Evolutionary conservation across 2,888 invertebrate genomes (phyloP).

Genomic region (Criorhina ranunculi): DNA sequence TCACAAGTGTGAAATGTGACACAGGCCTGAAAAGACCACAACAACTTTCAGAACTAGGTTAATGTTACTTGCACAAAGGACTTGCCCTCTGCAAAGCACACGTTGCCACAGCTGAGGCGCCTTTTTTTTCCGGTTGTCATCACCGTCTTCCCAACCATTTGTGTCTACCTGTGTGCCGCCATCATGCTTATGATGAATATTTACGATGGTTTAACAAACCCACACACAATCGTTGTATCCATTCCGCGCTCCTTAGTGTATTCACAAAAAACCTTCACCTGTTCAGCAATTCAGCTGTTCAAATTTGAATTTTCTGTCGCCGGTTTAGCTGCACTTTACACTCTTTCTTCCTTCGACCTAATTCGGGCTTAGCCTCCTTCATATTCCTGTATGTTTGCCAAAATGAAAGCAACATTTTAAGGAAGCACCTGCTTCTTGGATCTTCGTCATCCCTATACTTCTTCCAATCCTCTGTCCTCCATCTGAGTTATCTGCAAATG

Average conservation of each 20-base stretch:
- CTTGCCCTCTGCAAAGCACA: constrained; percentile 23
- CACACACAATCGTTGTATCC: constrained; percentile 28
- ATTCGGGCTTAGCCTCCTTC: constrained; percentile 29
- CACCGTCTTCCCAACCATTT: constrained; percentile 9
- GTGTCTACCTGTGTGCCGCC: constrained; percentile 23
- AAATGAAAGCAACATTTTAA: constrained; percentile 50
- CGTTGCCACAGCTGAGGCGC: constrained; percentile 13
- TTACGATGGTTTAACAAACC: constrained; percentile 39
- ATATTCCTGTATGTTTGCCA: constrained; percentile 31
- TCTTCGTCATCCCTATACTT: constrained; percentile 23
- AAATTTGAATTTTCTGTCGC: constrained; percentile 39
- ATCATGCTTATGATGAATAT: constrained; percentile 52
- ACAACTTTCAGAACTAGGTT: constrained; percentile 53
- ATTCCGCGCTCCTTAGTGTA: constrained; percentile 4
- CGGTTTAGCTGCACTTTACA: constrained; percentile 23
- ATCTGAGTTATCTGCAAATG: constrained; percentile 8
- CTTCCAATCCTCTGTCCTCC: constrained; percentile 10
- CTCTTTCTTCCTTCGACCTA: constrained; percentile 47
- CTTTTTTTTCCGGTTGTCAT: constrained; percentile 10
- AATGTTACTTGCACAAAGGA: constrained; percentile 61
- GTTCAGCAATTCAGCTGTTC: constrained; percentile 67
- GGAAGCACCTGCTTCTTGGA: constrained; percentile 58
- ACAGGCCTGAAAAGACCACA: constrained; percentile 9
- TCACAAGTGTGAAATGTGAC: constrained; percentile 27
- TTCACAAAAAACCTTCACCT: constrained; percentile 49